Conservation (phyloP, 2,888 invertebrate genomes). For the Drosophila subsilvestris region DNA sequence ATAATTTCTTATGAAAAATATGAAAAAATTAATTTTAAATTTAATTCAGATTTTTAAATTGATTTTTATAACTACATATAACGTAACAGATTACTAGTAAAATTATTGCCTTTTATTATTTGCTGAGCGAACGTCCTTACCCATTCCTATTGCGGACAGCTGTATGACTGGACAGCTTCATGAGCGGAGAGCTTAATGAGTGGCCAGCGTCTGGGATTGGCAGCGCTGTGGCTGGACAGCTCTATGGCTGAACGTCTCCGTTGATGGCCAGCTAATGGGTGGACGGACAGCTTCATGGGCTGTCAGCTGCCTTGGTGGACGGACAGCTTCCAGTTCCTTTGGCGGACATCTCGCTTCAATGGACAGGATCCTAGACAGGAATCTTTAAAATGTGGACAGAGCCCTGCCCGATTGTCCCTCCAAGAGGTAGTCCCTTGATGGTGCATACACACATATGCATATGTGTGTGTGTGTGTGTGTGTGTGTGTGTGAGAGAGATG, state of each 20-base stretch:
- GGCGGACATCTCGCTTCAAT: neutral
- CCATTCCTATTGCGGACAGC: too few species aligned
- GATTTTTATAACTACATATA: too few species aligned
- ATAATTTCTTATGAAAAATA: neutral
- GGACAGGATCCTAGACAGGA: neutral
- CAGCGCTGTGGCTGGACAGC: neutral
- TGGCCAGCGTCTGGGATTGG: neutral
- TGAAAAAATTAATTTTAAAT: too few species aligned
- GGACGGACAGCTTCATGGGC: too few species aligned
- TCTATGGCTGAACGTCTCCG: neutral
- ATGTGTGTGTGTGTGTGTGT: constrained; percentile 1
- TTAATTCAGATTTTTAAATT: too few species aligned
- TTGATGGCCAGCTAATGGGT: neutral
- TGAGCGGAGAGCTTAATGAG: neutral
- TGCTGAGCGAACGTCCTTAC: too few species aligned
- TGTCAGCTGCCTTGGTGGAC: neutral
- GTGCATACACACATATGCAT: constrained; percentile 2
- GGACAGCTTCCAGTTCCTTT: neutral
- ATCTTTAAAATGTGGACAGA: neutral
- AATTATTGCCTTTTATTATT: too few species aligned
- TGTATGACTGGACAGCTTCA: neutral
- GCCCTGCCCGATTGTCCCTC: neutral
- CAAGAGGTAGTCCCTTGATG: neutral
- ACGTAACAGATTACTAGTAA: too few species aligned
- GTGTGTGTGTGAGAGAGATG: too few species aligned